Percentiles rank a stretch among this genome's conserved stretches.
Conservation (phyloP, 2,888 invertebrate genomes). For the Tuta absoluta region DNA sequence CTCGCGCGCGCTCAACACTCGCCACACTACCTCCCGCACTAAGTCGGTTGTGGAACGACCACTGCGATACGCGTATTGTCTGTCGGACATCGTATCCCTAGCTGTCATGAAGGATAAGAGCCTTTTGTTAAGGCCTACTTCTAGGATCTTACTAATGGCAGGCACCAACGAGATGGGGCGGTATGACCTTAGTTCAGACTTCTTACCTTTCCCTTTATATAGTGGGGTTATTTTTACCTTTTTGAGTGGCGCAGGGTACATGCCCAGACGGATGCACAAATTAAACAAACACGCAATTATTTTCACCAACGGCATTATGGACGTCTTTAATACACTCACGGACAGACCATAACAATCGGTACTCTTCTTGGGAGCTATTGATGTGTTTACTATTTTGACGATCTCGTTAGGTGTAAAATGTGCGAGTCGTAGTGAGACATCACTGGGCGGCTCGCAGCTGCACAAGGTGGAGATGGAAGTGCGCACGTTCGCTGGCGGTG, state of each 20-base stretch:
- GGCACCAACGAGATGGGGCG: background rate
- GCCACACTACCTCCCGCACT: conserved; percentile 19
- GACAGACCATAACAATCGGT: too few relatives aligned
- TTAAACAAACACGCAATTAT: background rate
- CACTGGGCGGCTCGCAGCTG: too few relatives aligned
- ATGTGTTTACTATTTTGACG: background rate
- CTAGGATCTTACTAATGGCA: background rate
- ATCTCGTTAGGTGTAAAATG: background rate
- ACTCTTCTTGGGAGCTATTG: background rate
- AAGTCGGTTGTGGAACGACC: conserved; percentile 19
- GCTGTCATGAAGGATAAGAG: background rate
- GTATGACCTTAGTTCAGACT: background rate
- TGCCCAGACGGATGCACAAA: background rate
- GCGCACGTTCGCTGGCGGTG: too few relatives aligned
- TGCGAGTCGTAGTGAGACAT: too few relatives aligned
- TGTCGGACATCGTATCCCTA: background rate
- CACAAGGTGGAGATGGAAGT: too few relatives aligned
- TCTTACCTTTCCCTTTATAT: background rate
- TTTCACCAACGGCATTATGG: too few relatives aligned
- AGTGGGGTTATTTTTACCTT: background rate
- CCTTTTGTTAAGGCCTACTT: background rate
- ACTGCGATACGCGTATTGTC: conserved; percentile 19
- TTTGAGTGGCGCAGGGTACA: background rate
- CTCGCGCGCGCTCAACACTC: conserved; percentile 23
- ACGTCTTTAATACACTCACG: too few relatives aligned